These are phyloP conservation scores for Drosophila subquinaria DNA, from an alignment of 2,888 invertebrate genomes.

Conservation along the genomic window DNA sequence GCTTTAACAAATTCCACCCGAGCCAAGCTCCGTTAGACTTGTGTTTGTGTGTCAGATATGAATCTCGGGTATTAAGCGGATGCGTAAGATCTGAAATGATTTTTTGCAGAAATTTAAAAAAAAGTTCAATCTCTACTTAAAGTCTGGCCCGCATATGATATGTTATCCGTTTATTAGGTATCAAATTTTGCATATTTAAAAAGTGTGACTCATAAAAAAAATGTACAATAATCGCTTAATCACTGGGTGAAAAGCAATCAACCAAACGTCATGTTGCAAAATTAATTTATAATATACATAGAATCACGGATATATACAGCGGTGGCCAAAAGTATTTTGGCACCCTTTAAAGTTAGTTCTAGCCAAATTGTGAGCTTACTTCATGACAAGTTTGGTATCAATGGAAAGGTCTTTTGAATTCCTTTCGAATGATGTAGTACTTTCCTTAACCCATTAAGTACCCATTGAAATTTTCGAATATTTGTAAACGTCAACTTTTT, in stretches of 20 bases:
- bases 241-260: no score
- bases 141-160: background rate
- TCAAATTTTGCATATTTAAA: conserved; percentile 13
- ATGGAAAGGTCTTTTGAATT: no score
- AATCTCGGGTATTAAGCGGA: conserved; percentile 1
- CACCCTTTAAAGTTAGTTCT: no score
- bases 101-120: conserved; percentile 1
- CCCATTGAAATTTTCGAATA: no score
- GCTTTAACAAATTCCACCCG: conserved; percentile 20
- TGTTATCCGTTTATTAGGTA: background rate
- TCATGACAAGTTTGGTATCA: no score
- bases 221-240: no score
- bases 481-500: no score
- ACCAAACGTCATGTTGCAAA: conserved; percentile 7
- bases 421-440: no score
- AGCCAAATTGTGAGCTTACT: no score
- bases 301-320: background rate
- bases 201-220: conserved; percentile 40
- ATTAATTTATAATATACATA: background rate
- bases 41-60: conserved; percentile 9
- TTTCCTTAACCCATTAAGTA: no score
- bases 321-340: no score
- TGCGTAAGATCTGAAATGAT: conserved; percentile 1
- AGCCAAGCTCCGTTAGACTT: conserved; percentile 25
- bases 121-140: background rate